phyloP scores from a whole-genome alignment of 2,797 vertebrate genomes.

The Danionella dracula region DNA sequence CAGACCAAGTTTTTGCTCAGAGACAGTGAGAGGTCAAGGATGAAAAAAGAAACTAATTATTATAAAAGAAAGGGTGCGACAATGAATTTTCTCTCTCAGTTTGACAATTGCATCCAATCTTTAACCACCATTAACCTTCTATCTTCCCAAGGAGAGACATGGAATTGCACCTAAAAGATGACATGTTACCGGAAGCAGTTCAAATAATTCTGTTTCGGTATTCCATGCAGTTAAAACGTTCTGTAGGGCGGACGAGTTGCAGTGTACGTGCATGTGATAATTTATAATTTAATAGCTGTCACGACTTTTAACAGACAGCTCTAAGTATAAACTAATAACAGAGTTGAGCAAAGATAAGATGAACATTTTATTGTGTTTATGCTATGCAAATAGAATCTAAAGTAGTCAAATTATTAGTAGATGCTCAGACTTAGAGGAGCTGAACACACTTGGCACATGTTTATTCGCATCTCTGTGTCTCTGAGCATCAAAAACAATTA shows the following conservation, averaged over 20 bases:
- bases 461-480: conserved; percentile 1
- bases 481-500: conserved; percentile 13
- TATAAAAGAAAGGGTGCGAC: conserved; percentile 22
- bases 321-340: background rate
- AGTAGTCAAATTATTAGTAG: background rate
- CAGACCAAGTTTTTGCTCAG: conserved; percentile 33
- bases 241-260: no score
- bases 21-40: conserved; percentile 23
- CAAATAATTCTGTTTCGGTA: no score
- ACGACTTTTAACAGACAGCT: background rate
- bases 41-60: conserved; percentile 31
- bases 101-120: no score
- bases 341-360: background rate
- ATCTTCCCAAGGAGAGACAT: conserved; percentile 6
- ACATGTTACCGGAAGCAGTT: background rate
- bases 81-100: conserved; percentile 22
- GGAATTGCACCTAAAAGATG: conserved; percentile 2
- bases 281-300: background rate
- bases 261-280: no score
- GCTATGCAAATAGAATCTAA: background rate
- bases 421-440: conserved; percentile 4
- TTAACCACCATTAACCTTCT: no score
- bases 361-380: background rate
- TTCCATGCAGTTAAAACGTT: no score
- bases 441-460: background rate